Conservation (phyloP, 1,140 invertebrate species). For the Ganaspis sp. region DNA sequence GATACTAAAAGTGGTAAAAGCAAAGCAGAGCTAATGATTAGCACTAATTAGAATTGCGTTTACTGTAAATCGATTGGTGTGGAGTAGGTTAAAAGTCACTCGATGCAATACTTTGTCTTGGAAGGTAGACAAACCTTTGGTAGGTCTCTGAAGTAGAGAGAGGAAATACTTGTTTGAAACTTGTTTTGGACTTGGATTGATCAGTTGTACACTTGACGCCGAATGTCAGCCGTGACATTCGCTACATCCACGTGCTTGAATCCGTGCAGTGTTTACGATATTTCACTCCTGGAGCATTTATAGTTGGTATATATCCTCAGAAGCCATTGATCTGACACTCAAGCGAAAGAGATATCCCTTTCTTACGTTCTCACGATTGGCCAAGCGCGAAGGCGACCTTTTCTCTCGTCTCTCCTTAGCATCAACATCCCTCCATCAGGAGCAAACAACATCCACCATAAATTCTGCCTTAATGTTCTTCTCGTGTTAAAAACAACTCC, state of each 20-base stretch:
- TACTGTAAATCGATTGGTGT: too few species aligned
- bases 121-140: neutral
- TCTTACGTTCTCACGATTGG: conserved; percentile 4
- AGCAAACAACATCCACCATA: too few species aligned
- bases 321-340: conserved; percentile 19
- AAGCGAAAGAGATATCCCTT: conserved; percentile 20
- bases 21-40: too few species aligned
- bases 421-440: neutral
- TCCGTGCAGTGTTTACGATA: neutral
- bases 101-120: conserved; percentile 1
- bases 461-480: neutral
- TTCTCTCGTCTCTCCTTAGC: neutral
- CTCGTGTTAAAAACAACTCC: neutral
- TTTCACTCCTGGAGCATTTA: conserved; percentile 5
- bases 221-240: neutral
- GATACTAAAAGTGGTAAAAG: too few species aligned
- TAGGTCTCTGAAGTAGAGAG: neutral
- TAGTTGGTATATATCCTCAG: neutral
- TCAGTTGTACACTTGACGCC: neutral
- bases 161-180: neutral
- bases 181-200: conserved; percentile 3
- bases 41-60: too few species aligned
- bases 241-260: conserved; percentile 12
- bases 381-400: conserved; percentile 1
- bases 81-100: too few species aligned